Conservation (phyloP, 1,140 invertebrate species). For the Zophobas atratus region DNA sequence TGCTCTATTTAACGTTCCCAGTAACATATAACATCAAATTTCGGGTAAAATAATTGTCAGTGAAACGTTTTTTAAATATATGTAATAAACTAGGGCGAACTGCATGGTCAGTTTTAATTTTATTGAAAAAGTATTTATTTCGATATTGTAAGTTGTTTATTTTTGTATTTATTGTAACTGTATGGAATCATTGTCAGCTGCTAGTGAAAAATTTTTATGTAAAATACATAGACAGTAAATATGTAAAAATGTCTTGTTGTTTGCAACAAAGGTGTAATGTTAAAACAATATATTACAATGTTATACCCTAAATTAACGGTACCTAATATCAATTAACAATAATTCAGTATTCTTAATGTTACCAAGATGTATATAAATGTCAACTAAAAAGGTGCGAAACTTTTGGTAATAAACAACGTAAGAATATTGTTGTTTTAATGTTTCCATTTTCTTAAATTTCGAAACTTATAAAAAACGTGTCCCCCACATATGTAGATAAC, state of each 20-base stretch:
- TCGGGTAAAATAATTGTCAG: neutral
- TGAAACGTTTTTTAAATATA: neutral
- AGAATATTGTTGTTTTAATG: constrained; percentile 24
- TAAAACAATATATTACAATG: constrained; percentile 52
- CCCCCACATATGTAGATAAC: constrained; percentile 8
- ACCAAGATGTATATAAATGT: constrained; percentile 62
- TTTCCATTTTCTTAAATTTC: neutral
- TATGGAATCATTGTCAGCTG: constrained; percentile 41
- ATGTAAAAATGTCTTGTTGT: constrained; percentile 47
- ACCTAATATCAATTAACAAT: constrained; percentile 56
- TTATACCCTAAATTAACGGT: constrained; percentile 52
- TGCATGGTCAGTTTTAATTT: neutral
- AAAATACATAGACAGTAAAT: constrained; percentile 44
- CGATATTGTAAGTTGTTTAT: constrained; percentile 57
- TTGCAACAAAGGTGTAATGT: constrained; percentile 37
- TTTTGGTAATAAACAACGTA: constrained; percentile 54
- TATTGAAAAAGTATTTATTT: neutral
- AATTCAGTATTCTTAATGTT: constrained; percentile 67
- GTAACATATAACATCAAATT: neutral
- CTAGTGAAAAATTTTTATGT: constrained; percentile 43
- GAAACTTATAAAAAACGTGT: neutral
- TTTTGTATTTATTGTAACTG: constrained; percentile 62
- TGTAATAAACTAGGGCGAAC: neutral
- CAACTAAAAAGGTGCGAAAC: constrained; percentile 46
- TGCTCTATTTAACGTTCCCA: neutral